Evolutionary conservation across 2,888 invertebrate species (phyloP).

Genomic region (Diplolepis rosae): DNA sequence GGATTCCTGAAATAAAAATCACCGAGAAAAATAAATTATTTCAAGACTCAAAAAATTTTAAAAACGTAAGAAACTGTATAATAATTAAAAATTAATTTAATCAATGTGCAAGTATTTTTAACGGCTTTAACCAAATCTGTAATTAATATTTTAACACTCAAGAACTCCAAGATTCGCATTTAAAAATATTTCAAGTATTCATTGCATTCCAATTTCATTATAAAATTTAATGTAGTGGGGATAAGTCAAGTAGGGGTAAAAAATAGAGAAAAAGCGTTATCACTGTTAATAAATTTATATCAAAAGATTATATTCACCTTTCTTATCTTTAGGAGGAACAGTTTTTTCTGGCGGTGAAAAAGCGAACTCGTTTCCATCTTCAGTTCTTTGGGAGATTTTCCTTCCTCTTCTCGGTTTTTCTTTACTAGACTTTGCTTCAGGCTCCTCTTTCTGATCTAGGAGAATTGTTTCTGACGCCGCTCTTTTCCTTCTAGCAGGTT

Average conservation of each 20-base stretch:
- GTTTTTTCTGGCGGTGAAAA: constrained; percentile 60
- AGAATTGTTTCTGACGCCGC: constrained; percentile 42
- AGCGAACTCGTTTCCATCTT: constrained; percentile 42
- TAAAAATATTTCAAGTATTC: too few relatives aligned
- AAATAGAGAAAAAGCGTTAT: too few relatives aligned
- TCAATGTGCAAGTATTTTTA: too few relatives aligned
- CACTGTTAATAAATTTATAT: constrained; percentile 6
- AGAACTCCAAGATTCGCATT: too few relatives aligned
- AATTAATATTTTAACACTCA: too few relatives aligned
- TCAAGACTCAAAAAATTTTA: neutral
- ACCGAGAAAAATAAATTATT: neutral
- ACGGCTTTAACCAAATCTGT: too few relatives aligned
- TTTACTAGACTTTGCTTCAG: constrained; percentile 31
- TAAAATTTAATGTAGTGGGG: too few relatives aligned
- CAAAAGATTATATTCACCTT: constrained; percentile 2
- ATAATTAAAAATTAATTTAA: neutral
- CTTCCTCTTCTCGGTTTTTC: constrained; percentile 47
- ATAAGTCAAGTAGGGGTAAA: too few relatives aligned
- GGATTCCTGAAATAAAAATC: constrained; percentile 49
- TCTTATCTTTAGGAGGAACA: constrained; percentile 47
- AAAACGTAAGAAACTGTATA: neutral
- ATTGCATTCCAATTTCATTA: too few relatives aligned
- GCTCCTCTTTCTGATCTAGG: constrained; percentile 31
- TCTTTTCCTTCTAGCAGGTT: constrained; percentile 51
- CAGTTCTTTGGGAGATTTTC: constrained; percentile 51